Percentiles rank a stretch among this genome's conserved stretches.
These are phyloP conservation scores for Sorex maritimensis DNA, from an alignment of 2,797 vertebrate genomes.

Conservation along the genomic window DNA sequence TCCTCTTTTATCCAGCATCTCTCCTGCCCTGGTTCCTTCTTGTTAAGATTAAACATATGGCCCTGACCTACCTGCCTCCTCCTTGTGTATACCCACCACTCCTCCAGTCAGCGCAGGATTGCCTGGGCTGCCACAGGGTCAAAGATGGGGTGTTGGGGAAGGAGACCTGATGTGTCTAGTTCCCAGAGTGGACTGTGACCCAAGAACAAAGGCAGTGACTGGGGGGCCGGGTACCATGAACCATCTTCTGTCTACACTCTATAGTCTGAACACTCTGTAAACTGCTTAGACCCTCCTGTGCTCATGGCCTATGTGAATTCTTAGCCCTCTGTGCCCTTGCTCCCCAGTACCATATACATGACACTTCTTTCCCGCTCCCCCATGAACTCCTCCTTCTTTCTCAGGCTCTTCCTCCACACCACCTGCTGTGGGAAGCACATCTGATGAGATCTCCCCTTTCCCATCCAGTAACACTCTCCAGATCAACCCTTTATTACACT, in stretches of 20 bases:
- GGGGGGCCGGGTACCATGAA: not conserved
- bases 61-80: fast-evolving
- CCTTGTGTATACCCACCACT: fast-evolving
- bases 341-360: not conserved
- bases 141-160: not conserved
- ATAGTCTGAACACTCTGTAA: not conserved
- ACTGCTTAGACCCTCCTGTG: not conserved
- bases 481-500: fast-evolving
- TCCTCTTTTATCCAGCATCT: not conserved
- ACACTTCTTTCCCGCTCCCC: not conserved
- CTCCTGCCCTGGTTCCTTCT: not conserved
- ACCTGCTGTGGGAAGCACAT: not conserved
- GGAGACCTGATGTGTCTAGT: not conserved
- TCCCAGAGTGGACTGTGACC: not conserved
- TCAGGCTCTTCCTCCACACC: not conserved
- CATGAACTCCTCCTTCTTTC: not conserved
- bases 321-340: not conserved
- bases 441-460: not conserved
- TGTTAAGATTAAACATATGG: not conserved
- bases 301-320: not conserved
- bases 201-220: not conserved
- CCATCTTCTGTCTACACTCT: too few relatives aligned
- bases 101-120: not conserved
- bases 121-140: not conserved
- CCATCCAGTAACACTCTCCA: too few relatives aligned